Evolutionary conservation across 2,797 vertebrate species (phyloP).

Genomic region (Poecile montanus): DNA sequence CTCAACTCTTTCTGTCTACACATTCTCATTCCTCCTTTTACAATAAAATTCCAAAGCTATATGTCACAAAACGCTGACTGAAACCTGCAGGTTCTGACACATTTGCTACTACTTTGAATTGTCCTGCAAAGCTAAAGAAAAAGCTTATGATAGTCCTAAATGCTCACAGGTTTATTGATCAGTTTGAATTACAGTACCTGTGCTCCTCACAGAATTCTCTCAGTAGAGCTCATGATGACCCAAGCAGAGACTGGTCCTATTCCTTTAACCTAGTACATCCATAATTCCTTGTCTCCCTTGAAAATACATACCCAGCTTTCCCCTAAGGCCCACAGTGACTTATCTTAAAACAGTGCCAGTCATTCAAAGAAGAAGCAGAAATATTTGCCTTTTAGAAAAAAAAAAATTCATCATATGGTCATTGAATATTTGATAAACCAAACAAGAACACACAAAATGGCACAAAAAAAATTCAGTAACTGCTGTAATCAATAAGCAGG

Average conservation of each 20-base stretch:
- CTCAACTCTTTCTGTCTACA: neutral
- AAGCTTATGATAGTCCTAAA: neutral
- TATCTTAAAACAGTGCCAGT: constrained; percentile 31
- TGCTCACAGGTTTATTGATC: neutral
- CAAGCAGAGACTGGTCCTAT: neutral
- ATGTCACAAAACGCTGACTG: neutral
- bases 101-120: neutral
- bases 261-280: neutral
- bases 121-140: neutral
- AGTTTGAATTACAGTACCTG: neutral
- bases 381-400: constrained; percentile 35
- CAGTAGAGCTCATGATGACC: neutral
- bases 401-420: constrained; percentile 47
- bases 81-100: neutral
- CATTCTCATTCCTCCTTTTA: neutral
- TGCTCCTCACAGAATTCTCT: neutral
- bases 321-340: neutral
- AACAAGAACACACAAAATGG: constrained; percentile 58
- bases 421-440: constrained; percentile 69
- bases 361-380: constrained; percentile 39
- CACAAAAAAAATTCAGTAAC: constrained; percentile 69
- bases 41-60: constrained; percentile 39
- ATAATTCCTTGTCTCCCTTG: neutral
- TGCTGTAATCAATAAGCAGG: constrained; percentile 69
- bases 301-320: constrained; percentile 3